These are phyloP conservation scores for Salvator merianae DNA, from an alignment of 2,113 vertebrate species.

Conservation along the genomic window DNA sequence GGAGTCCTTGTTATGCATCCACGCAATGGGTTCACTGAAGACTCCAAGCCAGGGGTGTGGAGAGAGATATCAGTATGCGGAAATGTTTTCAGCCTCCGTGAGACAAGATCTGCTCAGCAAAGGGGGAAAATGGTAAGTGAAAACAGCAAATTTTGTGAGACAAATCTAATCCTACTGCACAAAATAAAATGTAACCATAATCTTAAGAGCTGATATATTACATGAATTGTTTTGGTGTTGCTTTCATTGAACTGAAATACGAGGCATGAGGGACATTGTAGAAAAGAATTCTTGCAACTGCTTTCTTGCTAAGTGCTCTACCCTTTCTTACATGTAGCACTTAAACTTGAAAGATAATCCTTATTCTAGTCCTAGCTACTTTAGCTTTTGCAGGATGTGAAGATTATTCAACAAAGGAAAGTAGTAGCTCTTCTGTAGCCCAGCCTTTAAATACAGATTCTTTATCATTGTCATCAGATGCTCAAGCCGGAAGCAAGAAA, in stretches of 20 bases:
- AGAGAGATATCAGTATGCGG: slow-evolving; percentile 98
- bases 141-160: neutral
- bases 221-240: neutral
- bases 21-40: slow-evolving; percentile 92
- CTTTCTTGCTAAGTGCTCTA: neutral
- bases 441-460: neutral
- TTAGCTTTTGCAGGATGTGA: neutral
- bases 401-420: no score
- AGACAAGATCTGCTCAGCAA: slow-evolving; percentile 96
- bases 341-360: neutral
- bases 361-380: neutral
- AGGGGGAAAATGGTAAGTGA: slow-evolving; percentile 93
- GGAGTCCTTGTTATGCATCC: slow-evolving; percentile 98
- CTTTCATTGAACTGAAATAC: neutral
- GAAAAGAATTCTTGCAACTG: neutral
- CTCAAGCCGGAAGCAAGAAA: neutral
- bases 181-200: neutral
- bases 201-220: neutral
- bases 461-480: neutral
- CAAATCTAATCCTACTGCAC: no score
- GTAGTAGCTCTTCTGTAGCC: no score
- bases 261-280: neutral
- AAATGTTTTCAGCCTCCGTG: slow-evolving; percentile 93
- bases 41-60: slow-evolving; percentile 97
- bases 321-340: neutral